A percentile compares a stretch with the other conserved stretches of the same genome.
These are phyloP conservation scores for Rhagophthalmus giganteus DNA, from an alignment of 2,888 invertebrate genomes.

Conservation along the genomic window DNA sequence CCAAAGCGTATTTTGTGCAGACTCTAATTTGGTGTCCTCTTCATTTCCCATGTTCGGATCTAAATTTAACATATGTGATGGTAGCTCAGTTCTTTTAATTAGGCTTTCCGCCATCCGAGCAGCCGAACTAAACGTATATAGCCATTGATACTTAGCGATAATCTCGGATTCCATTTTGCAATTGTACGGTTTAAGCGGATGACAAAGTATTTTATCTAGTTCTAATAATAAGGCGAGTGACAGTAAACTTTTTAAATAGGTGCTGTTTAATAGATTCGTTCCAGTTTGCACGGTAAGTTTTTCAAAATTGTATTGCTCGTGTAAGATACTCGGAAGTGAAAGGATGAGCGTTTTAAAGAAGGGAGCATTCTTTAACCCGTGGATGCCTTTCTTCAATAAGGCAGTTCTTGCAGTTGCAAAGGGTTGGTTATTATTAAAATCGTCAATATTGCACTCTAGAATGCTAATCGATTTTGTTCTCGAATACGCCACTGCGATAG, in stretches of 20 bases:
- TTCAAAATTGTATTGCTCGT: conserved; percentile 60
- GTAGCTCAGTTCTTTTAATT: conserved; percentile 56
- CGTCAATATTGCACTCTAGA: conserved; percentile 55
- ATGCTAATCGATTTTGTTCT: conserved; percentile 60
- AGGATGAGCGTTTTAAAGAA: conserved; percentile 58
- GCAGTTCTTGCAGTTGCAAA: conserved; percentile 58
- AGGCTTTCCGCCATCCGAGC: conserved; percentile 61
- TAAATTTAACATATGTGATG: conserved; percentile 50
- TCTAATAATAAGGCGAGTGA: conserved; percentile 60
- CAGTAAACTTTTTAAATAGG: conserved; percentile 62
- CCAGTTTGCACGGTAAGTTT: conserved; percentile 62
- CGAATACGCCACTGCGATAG: conserved; percentile 59
- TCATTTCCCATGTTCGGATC: conserved; percentile 23
- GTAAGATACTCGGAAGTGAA: conserved; percentile 58
- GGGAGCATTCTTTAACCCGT: conserved; percentile 59
- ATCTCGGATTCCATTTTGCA: conserved; percentile 46
- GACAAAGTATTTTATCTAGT: conserved; percentile 60
- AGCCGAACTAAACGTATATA: conserved; percentile 60
- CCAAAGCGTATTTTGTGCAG: conserved; percentile 59
- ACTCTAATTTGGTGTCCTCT: conserved; percentile 37
- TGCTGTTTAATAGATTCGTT: conserved; percentile 62
- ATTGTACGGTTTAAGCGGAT: conserved; percentile 57
- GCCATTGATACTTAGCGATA: conserved; percentile 61
- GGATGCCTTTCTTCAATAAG: conserved; percentile 58
- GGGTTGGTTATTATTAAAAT: conserved; percentile 54